These are phyloP conservation scores for Ostrea denselamellosa DNA, from an alignment of 1,140 invertebrate species.

Conservation along the genomic window DNA sequence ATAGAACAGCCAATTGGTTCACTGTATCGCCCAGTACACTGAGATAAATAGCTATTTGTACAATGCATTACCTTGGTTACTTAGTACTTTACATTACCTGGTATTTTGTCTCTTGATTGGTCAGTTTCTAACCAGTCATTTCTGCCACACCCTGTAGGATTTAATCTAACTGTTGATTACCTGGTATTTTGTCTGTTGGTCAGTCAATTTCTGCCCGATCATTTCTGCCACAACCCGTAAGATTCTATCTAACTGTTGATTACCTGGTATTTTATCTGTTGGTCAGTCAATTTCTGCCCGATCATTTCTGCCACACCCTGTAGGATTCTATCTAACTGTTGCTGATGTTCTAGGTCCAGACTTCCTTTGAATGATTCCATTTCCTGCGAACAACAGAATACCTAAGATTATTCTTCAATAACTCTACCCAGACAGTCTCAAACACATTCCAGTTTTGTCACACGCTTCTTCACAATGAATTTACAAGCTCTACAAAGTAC, in stretches of 20 bases:
- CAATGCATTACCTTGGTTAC: too few relatives aligned
- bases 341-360: not conserved
- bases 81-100: too few relatives aligned
- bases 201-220: not conserved
- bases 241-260: not conserved
- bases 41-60: too few relatives aligned
- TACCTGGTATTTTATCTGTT: constrained; percentile 10
- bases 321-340: not conserved
- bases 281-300: not conserved
- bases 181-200: not conserved
- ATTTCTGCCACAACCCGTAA: not conserved
- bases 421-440: too few relatives aligned
- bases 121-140: not conserved
- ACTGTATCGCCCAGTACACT: too few relatives aligned
- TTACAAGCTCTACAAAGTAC: too few relatives aligned
- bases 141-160: not conserved
- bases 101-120: too few relatives aligned
- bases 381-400: not conserved
- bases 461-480: too few relatives aligned
- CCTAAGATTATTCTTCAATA: too few relatives aligned
- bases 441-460: too few relatives aligned
- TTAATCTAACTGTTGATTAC: too few relatives aligned
- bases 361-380: not conserved
- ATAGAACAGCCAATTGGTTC: too few relatives aligned
- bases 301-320: not conserved